Evolutionary conservation across 2,888 invertebrate species (phyloP).

Genomic region (Cheiracanthium punctorium): DNA sequence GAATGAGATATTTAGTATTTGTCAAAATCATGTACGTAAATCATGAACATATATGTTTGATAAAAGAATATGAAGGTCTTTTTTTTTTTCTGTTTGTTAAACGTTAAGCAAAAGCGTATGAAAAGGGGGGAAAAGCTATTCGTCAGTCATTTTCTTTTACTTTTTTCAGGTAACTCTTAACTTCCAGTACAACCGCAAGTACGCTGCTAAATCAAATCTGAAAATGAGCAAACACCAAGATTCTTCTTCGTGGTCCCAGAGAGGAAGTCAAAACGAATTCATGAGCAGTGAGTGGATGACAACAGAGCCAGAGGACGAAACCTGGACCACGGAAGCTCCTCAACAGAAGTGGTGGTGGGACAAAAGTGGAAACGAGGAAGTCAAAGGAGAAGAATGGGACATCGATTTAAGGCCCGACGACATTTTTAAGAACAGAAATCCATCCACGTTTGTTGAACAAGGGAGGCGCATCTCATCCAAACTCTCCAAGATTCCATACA

Average conservation of each 20-base stretch:
- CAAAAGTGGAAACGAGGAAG: background rate
- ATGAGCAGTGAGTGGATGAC: background rate
- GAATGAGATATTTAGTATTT: no score
- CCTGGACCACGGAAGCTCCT: background rate
- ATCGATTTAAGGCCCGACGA: constrained; percentile 12
- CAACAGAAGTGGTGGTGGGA: background rate
- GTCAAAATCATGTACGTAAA: no score
- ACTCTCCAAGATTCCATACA: background rate
- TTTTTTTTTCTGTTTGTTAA: no score
- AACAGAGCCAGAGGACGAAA: background rate
- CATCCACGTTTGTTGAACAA: background rate
- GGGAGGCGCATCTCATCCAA: background rate
- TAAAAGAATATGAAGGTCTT: no score
- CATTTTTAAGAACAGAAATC: background rate
- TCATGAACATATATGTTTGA: no score
- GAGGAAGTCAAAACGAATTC: background rate
- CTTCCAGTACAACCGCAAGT: background rate
- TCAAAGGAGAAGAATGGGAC: background rate
- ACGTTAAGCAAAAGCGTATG: no score
- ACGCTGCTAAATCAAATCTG: background rate
- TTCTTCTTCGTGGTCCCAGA: background rate
- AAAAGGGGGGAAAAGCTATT: no score
- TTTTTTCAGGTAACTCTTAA: background rate
- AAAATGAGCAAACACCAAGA: background rate
- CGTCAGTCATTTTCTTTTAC: background rate